A percentile compares a stretch with the other conserved stretches of the same genome.
phyloP scores from a whole-genome alignment of 2,888 invertebrate species.

The Dryobota labecula region DNA sequence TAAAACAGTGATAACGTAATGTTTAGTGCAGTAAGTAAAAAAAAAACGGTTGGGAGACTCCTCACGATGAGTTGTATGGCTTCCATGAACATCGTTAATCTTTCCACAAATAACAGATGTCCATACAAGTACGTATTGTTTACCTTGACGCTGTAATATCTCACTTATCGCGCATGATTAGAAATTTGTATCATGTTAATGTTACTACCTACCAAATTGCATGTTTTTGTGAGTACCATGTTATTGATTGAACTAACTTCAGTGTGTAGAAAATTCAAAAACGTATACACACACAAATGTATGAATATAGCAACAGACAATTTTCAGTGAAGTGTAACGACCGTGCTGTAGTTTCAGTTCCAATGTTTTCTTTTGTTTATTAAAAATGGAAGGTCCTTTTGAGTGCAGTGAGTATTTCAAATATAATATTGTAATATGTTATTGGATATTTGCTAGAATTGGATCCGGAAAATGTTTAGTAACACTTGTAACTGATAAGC shows the following conservation, averaged over 20 bases:
- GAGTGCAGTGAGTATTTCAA: constrained; percentile 78
- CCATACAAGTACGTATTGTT: constrained; percentile 67
- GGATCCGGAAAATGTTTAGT: constrained; percentile 4
- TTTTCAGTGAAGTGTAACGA: constrained; percentile 84
- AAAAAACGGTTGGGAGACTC: constrained; percentile 74
- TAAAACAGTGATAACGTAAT: constrained; percentile 49
- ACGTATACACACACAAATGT: constrained; percentile 67
- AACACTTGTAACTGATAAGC: constrained; percentile 46
- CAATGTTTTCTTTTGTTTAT: constrained; percentile 65
- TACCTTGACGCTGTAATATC: constrained; percentile 70
- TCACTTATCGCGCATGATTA: constrained; percentile 60
- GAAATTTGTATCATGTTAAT: constrained; percentile 64
- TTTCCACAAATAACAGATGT: constrained; percentile 64
- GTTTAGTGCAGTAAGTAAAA: constrained; percentile 38
- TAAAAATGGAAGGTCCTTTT: constrained; percentile 80
- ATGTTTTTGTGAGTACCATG: constrained; percentile 56
- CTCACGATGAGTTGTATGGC: constrained; percentile 70
- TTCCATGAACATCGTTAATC: constrained; percentile 66
- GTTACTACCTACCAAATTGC: constrained; percentile 61
- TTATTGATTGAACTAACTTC: constrained; percentile 80
- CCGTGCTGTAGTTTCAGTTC: constrained; percentile 67
- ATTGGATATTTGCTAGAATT: constrained; percentile 13
- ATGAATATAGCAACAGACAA: constrained; percentile 83
- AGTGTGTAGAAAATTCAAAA: constrained; percentile 73
- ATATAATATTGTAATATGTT: constrained; percentile 3